A percentile compares a stretch with the other conserved stretches of the same genome.
Conservation (phyloP, 23 tunicate genomes). For the Ciona savignyi region DNA sequence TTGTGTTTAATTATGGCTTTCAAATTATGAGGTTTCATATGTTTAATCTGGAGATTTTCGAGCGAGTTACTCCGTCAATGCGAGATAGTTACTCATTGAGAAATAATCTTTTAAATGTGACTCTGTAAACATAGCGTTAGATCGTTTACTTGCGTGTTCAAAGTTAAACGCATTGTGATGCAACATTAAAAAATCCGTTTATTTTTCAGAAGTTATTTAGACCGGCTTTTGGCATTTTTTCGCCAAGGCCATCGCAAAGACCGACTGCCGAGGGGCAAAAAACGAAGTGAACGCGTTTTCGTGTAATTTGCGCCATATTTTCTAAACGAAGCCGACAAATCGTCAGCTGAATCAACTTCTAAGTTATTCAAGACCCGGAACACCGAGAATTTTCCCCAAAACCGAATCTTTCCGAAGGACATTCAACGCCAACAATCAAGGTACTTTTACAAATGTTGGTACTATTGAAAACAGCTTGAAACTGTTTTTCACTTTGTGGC, state of each 20-base stretch:
- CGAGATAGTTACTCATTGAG: background rate
- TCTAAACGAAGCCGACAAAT: constrained; percentile 29
- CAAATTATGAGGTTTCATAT: background rate
- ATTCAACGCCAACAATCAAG: no score
- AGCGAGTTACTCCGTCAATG: background rate
- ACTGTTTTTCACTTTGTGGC: no score
- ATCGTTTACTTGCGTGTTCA: no score
- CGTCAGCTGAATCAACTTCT: constrained; percentile 16
- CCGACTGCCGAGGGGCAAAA: constrained; percentile 70
- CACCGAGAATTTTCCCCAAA: background rate
- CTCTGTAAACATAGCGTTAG: no score
- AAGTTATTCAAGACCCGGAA: background rate
- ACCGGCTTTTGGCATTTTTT: constrained; percentile 44
- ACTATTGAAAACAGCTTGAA: no score
- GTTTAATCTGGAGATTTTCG: no score
- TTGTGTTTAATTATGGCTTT: background rate
- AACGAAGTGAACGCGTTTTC: constrained; percentile 43
- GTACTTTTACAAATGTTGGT: no score
- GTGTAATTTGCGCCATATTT: constrained; percentile 35
- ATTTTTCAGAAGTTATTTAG: constrained; percentile 15
- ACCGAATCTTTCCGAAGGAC: no score
- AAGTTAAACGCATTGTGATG: no score
- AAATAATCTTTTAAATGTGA: no score
- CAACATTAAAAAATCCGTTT: no score
- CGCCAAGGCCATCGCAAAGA: constrained; percentile 60